Conservation (phyloP, 2,888 invertebrate genomes). For the Amphipyra berbera region DNA sequence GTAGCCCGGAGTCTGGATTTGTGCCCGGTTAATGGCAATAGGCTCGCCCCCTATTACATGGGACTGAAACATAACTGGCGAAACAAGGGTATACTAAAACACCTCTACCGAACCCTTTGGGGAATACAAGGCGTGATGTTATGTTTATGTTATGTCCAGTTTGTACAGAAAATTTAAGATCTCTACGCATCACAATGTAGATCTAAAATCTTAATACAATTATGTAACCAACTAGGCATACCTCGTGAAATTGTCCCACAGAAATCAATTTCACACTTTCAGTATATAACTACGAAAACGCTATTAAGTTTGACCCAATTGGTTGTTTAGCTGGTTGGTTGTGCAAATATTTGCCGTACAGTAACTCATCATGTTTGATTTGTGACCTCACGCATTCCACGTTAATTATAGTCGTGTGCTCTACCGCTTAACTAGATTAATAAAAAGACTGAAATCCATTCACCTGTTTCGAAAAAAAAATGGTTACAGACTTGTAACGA, state of each 20-base stretch:
- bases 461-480: background rate
- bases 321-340: constrained; percentile 31
- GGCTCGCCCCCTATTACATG: too few species aligned
- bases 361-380: constrained; percentile 58
- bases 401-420: constrained; percentile 33
- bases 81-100: too few species aligned
- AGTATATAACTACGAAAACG: constrained; percentile 18
- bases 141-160: too few species aligned
- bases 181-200: too few species aligned
- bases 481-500: background rate
- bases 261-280: constrained; percentile 38
- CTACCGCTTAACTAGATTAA: constrained; percentile 35
- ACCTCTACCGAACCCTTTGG: too few species aligned
- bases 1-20: too few species aligned
- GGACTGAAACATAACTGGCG: too few species aligned
- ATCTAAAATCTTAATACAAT: too few species aligned
- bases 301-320: constrained; percentile 27
- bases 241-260: background rate
- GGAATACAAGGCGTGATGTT: too few species aligned
- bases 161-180: too few species aligned
- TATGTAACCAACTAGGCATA: too few species aligned
- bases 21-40: too few species aligned
- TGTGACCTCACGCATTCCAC: constrained; percentile 59
- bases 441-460: constrained; percentile 4
- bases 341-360: constrained; percentile 53